Evolutionary conservation across 2,113 vertebrate species (phyloP).

Genomic region (Rhinolophus sinicus): DNA sequence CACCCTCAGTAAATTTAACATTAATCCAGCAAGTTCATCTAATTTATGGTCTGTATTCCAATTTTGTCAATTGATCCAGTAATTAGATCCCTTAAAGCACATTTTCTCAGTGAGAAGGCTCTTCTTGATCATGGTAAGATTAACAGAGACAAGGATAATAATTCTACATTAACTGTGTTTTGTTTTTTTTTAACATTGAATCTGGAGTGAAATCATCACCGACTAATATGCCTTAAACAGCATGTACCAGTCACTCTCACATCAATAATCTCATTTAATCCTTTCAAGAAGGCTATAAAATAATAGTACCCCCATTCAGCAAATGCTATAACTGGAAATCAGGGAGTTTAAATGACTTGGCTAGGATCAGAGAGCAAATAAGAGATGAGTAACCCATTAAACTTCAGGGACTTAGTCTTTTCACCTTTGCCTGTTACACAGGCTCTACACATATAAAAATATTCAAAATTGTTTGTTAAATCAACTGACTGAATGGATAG

Average conservation of each 20-base stretch:
- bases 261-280: background rate
- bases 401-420: background rate
- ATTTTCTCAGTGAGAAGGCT: background rate
- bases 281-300: background rate
- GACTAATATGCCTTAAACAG: background rate
- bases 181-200: background rate
- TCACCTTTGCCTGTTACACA: background rate
- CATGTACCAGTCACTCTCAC: background rate
- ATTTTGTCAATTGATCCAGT: background rate
- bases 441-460: background rate
- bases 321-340: background rate
- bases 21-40: background rate
- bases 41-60: background rate
- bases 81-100: background rate
- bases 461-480: background rate
- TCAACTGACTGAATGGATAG: background rate
- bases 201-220: background rate
- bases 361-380: background rate
- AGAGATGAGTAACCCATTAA: background rate
- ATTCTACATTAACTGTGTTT: background rate
- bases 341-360: background rate
- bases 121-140: background rate
- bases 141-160: background rate
- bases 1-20: background rate
- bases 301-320: background rate